Evolutionary conservation across 1,140 invertebrate genomes (phyloP).

Genomic region (Hesperophylax magnus): DNA sequence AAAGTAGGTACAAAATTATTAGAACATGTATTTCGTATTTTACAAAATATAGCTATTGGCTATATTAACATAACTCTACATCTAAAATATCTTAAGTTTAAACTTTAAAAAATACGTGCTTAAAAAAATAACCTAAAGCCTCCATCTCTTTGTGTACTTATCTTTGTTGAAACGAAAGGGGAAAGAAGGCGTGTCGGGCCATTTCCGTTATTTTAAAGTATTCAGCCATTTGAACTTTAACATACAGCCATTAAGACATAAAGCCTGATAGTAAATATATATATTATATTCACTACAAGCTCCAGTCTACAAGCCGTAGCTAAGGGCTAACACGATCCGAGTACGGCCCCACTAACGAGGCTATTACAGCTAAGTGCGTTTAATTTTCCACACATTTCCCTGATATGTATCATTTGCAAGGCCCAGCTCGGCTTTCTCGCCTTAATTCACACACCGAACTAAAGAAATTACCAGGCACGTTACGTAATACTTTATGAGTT

Average conservation of each 20-base stretch:
- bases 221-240: neutral
- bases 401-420: slow-evolving; percentile 16
- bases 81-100: no score
- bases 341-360: slow-evolving; percentile 36
- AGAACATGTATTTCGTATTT: no score
- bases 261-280: neutral
- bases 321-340: neutral
- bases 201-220: slow-evolving; percentile 17
- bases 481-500: neutral
- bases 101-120: no score
- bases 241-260: slow-evolving; percentile 15
- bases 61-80: no score
- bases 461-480: neutral
- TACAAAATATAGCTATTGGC: no score
- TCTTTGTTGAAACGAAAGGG: no score
- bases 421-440: neutral
- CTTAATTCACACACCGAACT: neutral
- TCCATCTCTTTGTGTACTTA: no score
- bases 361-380: slow-evolving; percentile 39
- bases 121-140: no score
- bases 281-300: slow-evolving; percentile 7
- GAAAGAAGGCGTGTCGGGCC: neutral
- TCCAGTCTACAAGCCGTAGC: no score
- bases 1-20: no score
- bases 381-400: slow-evolving; percentile 40